Percentiles rank a stretch among this genome's conserved stretches.
Evolutionary conservation across 2,888 invertebrate genomes (phyloP).

Genomic region (Drosophila anomelani): DNA sequence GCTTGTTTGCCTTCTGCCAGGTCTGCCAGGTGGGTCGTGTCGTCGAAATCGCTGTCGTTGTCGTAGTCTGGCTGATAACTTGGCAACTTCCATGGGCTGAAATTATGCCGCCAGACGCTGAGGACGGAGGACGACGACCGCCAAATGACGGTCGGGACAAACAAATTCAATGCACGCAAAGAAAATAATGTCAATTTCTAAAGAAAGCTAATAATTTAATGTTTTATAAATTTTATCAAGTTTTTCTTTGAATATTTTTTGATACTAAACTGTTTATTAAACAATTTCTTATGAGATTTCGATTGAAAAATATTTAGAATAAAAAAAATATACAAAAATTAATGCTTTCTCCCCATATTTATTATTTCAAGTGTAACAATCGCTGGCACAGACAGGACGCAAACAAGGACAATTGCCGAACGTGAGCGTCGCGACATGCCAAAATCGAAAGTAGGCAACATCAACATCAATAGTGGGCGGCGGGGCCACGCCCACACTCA

Average conservation of each 20-base stretch:
- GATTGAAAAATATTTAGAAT: too few species aligned
- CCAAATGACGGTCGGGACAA: conserved; percentile 71
- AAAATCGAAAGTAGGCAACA: conserved; percentile 78
- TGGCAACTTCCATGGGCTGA: conserved; percentile 69
- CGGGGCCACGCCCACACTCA: conserved; percentile 22
- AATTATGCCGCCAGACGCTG: conserved; percentile 70
- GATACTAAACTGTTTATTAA: neutral
- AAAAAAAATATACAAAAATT: too few species aligned
- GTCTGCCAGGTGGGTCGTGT: conserved; percentile 59
- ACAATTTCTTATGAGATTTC: too few species aligned
- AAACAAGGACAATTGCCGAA: conserved; percentile 66
- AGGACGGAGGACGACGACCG: conserved; percentile 70
- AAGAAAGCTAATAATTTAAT: neutral
- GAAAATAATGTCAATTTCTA: accelerated
- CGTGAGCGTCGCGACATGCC: conserved; percentile 76
- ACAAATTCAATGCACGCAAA: conserved; percentile 39
- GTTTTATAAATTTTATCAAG: neutral
- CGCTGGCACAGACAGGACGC: conserved; percentile 21
- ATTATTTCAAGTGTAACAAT: neutral
- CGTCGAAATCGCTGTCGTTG: conserved; percentile 27
- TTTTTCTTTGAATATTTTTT: neutral
- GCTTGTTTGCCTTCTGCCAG: conserved; percentile 59
- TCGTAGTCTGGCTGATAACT: conserved; percentile 70
- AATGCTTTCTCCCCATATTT: too few species aligned
- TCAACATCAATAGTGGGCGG: conserved; percentile 57